phyloP scores from a whole-genome alignment of 2,797 vertebrate genomes.

The Eidolon dupreanum region DNA sequence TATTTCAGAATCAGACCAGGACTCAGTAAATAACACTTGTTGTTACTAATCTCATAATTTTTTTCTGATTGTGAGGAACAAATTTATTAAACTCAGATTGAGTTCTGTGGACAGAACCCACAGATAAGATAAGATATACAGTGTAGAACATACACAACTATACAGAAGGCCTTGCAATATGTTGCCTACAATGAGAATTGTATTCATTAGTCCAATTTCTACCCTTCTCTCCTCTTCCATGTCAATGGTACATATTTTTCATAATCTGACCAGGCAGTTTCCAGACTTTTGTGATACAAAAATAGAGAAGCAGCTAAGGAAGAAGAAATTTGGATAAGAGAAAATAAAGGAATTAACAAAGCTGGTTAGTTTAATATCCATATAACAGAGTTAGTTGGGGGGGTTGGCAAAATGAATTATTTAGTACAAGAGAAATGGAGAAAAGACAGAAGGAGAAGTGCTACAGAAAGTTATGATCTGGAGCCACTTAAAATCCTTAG shows the following conservation, averaged over 20 bases:
- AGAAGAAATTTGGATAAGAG: not conserved
- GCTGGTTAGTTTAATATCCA: not conserved
- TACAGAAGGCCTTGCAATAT: not conserved
- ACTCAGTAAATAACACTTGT: not conserved
- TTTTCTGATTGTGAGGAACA: not conserved
- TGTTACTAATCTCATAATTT: not conserved
- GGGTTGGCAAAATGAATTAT: not conserved
- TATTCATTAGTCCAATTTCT: not conserved
- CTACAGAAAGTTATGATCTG: not conserved
- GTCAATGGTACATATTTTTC: not conserved
- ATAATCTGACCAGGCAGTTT: not conserved
- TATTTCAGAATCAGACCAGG: not conserved
- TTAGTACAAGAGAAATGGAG: not conserved
- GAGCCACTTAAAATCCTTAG: not conserved
- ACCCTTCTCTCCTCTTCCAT: not conserved
- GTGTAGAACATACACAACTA: not conserved
- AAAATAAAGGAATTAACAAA: not conserved
- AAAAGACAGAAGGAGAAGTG: not conserved
- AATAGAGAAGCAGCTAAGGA: not conserved
- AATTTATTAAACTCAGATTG: not conserved
- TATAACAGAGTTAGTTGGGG: not conserved
- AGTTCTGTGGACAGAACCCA: not conserved
- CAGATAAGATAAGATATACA: no score
- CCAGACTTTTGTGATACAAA: not conserved
- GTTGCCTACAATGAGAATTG: not conserved